These are phyloP conservation scores for Agapornis roseicollis DNA, from an alignment of 2,113 vertebrate genomes.

Conservation along the genomic window DNA sequence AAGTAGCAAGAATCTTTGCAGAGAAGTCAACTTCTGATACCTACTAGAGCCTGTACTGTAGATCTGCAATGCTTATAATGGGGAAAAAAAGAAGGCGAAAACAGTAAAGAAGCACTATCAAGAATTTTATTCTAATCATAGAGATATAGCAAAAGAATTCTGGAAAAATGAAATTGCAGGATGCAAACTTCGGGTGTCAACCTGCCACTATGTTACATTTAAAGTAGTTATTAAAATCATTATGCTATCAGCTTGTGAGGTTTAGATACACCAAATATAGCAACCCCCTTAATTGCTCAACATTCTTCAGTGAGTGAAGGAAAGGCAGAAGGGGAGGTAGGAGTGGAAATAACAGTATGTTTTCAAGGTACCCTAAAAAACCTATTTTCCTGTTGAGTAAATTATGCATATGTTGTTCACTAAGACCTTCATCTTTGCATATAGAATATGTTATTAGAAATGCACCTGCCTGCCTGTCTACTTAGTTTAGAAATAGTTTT, in stretches of 20 bases:
- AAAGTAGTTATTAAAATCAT: constrained; percentile 80
- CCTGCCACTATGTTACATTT: constrained; percentile 70
- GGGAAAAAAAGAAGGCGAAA: background rate
- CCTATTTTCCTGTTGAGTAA: background rate
- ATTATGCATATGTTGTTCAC: constrained; percentile 8
- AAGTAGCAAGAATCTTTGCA: background rate
- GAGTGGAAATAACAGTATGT: background rate
- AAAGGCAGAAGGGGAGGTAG: background rate
- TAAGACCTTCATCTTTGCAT: background rate
- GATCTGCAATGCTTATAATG: background rate
- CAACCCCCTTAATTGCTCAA: constrained; percentile 69
- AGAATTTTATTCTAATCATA: constrained; percentile 55
- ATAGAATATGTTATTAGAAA: background rate
- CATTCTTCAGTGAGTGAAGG: constrained; percentile 66
- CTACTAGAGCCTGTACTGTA: background rate
- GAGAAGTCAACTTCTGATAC: background rate
- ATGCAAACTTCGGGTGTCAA: constrained; percentile 71
- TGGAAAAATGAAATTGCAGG: constrained; percentile 73
- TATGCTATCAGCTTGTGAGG: constrained; percentile 75
- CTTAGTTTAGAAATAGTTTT: background rate
- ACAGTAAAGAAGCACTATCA: background rate
- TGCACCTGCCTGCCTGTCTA: background rate
- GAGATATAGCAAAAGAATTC: constrained; percentile 63
- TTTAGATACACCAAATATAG: constrained; percentile 73
- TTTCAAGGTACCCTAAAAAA: constrained; percentile 21